Conservation (phyloP, 2,888 invertebrate genomes). For the Phyllotreta cruciferae region DNA sequence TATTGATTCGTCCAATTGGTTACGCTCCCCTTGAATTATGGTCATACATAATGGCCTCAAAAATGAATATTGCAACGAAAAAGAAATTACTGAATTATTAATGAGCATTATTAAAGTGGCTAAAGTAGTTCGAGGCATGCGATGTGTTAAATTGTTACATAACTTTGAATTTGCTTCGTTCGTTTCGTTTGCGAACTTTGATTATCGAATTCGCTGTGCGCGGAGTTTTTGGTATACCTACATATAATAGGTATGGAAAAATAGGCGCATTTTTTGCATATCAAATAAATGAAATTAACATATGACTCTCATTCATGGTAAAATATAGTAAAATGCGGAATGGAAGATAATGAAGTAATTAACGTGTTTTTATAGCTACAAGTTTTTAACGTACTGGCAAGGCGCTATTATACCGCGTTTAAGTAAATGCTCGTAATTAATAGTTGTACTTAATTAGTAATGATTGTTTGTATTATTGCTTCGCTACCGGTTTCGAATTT, state of each 20-base stretch:
- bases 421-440: constrained; percentile 17
- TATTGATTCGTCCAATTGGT: constrained; percentile 22
- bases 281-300: no score
- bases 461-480: constrained; percentile 15
- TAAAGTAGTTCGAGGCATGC: constrained; percentile 40
- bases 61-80: constrained; percentile 41
- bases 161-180: constrained; percentile 36
- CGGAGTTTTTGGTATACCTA: no score
- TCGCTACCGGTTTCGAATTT: constrained; percentile 17
- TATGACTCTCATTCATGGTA: no score
- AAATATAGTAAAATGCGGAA: constrained; percentile 13
- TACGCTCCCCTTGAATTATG: constrained; percentile 36
- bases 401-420: constrained; percentile 11
- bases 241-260: no score
- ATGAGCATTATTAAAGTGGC: constrained; percentile 42
- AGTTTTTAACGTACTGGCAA: constrained; percentile 16
- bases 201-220: no score
- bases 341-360: constrained; percentile 19
- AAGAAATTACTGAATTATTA: constrained; percentile 46
- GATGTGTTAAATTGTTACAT: constrained; percentile 40
- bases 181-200: background rate
- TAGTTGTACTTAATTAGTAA: constrained; percentile 12
- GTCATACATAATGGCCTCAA: constrained; percentile 40
- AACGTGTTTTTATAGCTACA: constrained; percentile 20
- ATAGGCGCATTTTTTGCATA: no score